These are phyloP conservation scores for Kuschelorhynchus macadamiae DNA, from an alignment of 2,888 invertebrate genomes.

Conservation along the genomic window DNA sequence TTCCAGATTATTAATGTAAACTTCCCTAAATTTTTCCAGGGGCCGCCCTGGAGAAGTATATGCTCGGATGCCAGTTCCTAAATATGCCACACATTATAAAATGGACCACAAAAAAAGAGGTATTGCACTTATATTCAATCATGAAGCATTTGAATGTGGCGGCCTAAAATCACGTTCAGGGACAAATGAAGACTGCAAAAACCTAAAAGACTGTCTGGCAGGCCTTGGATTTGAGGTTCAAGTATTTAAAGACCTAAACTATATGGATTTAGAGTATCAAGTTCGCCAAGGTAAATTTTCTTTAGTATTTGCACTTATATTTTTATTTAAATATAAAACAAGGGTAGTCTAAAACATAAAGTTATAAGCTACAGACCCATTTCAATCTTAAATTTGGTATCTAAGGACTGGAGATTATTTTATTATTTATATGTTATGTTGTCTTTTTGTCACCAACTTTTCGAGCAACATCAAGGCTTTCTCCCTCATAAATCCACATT, in stretches of 20 bases:
- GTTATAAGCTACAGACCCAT: no score
- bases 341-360: background rate
- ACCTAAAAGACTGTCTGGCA: slow-evolving; percentile 77
- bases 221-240: slow-evolving; percentile 81
- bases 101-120: slow-evolving; percentile 90
- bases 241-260: slow-evolving; percentile 79
- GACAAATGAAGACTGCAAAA: slow-evolving; percentile 88
- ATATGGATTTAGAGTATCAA: slow-evolving; percentile 74
- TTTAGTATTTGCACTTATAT: slow-evolving; percentile 33
- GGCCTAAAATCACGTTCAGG: slow-evolving; percentile 83
- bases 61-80: slow-evolving; percentile 76
- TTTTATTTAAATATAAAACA: slow-evolving; percentile 15
- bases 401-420: no score
- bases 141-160: slow-evolving; percentile 84
- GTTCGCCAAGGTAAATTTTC: slow-evolving; percentile 53
- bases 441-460: no score
- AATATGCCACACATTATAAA: slow-evolving; percentile 84
- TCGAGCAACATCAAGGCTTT: no score
- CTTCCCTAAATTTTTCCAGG: no score
- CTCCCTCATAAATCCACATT: no score
- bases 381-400: no score
- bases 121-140: slow-evolving; percentile 90
- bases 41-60: slow-evolving; percentile 61
- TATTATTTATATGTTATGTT: no score
- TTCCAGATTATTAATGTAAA: no score